Evolutionary conservation across 2,888 invertebrate genomes (phyloP), one percentile per base, ranked within the genome.

Genomic region (Cordilura impudica): DNA sequence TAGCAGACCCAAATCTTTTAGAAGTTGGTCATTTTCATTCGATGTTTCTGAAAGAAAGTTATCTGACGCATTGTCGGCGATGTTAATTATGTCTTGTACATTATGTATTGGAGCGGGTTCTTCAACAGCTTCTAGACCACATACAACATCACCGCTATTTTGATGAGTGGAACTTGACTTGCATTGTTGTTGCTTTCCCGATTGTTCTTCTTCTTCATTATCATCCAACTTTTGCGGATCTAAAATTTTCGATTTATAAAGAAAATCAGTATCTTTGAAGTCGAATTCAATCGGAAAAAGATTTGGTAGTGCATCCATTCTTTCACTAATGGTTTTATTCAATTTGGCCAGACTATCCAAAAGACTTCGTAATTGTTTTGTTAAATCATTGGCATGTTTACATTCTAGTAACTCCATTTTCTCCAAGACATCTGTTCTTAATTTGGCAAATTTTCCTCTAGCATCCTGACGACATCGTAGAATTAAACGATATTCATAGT

Each of bases 221-320:
- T 88, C 88, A 63, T 88, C 88, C 16, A 88, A 67, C 43, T 86
- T 85, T 35, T 88, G 89, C 1, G 89, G 89, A 49, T 87, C 87
- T 2, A 88, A 78, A 3, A 88, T 85, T 61, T 84, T 85, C 0
- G 89, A 87, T 89, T 96, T 95, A 86, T 97, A 98, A 83, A 97
- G 96, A 89, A 98, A 98, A 19, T 97, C 97, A 69, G 95, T 96
- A 83, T 96, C 94, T 1, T 96, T 95, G 6, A 99, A 91, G 89
- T 98, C 98, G 14, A 98, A 96, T 91, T 99, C 98, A 0, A 99
- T 97, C 0, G 98, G 98, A 89, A 99, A 99, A 1, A 98, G 91
- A 0, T 93, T 91, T 0, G 95, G 88, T 71, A 92, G 94, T 10
- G 94, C 94, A 56, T 94, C 93, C 84, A 98, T 91, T 54, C 96